phyloP scores from a whole-genome alignment of 2,888 invertebrate genomes.

The Volucella bombylans region DNA sequence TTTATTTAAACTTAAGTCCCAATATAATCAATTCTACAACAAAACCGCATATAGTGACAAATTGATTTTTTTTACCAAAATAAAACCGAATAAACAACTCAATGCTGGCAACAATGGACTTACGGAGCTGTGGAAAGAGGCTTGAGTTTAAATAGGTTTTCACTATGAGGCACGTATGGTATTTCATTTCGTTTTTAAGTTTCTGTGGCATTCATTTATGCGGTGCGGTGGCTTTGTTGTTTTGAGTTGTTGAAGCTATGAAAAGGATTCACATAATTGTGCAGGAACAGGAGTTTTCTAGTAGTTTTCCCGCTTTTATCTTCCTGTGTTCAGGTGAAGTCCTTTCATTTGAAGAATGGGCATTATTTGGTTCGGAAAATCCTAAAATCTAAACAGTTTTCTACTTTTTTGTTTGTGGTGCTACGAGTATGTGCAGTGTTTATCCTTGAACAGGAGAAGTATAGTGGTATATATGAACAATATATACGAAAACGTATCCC shows the following conservation, averaged over 20 bases:
- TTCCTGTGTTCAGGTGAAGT: constrained; percentile 20
- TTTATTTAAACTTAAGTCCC: too few relatives aligned
- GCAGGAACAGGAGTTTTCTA: too few relatives aligned
- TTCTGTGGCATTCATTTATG: constrained; percentile 70
- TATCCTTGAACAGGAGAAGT: constrained; percentile 1
- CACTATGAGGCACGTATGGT: constrained; percentile 62
- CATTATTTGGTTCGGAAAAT: constrained; percentile 53
- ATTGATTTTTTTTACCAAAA: too few relatives aligned
- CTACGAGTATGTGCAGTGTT: not conserved
- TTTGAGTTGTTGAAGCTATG: constrained; percentile 62
- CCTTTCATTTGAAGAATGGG: constrained; percentile 42
- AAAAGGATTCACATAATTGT: constrained; percentile 59
- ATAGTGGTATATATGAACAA: not conserved
- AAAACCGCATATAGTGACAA: not conserved
- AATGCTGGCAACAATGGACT: constrained; percentile 10
- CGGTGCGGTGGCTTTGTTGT: constrained; percentile 72
- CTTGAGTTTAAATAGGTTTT: constrained; percentile 67
- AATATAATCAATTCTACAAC: constrained; percentile 3
- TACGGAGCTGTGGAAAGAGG: constrained; percentile 8
- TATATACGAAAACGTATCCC: not conserved
- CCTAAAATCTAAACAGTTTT: constrained; percentile 42
- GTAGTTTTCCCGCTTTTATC: too few relatives aligned
- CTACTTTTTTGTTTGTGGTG: not conserved
- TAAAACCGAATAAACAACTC: not conserved
- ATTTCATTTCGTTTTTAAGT: constrained; percentile 72